A percentile compares a stretch with the other conserved stretches of the same genome.
phyloP scores from a whole-genome alignment of 2,797 vertebrate species.

The Sebastes vulpes region DNA sequence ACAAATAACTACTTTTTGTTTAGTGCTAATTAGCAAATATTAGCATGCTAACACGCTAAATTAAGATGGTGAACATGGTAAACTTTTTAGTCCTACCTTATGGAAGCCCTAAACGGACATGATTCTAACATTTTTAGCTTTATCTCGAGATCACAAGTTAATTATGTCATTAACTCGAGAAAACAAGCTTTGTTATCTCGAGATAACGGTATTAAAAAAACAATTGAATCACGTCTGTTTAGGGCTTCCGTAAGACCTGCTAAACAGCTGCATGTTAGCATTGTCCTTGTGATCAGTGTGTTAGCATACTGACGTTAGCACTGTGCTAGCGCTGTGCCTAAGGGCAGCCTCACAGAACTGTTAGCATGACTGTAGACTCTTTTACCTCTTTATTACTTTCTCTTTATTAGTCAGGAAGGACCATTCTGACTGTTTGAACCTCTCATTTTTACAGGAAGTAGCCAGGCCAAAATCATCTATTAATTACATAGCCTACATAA shows the following conservation, averaged over 20 bases:
- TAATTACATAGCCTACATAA: background rate
- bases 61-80: background rate
- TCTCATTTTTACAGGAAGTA: background rate
- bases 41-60: background rate
- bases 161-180: too few species aligned
- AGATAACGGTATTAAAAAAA: background rate
- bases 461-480: background rate
- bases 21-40: background rate
- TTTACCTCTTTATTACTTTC: background rate
- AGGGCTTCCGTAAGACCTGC: background rate
- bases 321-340: background rate
- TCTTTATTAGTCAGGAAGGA: background rate
- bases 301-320: background rate
- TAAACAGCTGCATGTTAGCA: background rate
- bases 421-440: background rate
- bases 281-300: background rate
- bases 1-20: background rate
- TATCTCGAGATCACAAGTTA: background rate
- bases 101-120: background rate
- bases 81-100: background rate
- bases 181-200: too few species aligned
- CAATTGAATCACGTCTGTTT: background rate
- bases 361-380: background rate
- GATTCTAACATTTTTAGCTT: background rate
- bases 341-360: background rate